Evolutionary conservation across 2,797 vertebrate genomes (phyloP), one percentile per base, ranked within the genome.

Genomic region (Manis pentadactyla): DNA sequence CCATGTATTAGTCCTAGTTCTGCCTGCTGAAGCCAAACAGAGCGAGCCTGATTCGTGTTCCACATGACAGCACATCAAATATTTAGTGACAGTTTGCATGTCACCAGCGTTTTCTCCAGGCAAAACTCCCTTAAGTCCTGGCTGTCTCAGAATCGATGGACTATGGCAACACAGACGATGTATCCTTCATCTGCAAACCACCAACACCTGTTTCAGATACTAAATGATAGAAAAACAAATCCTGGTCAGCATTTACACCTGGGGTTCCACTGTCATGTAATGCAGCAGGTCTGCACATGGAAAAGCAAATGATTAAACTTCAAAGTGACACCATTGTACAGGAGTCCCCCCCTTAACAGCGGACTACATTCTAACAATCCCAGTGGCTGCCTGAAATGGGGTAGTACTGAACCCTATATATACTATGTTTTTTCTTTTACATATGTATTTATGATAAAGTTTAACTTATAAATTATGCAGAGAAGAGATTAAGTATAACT

Each of bases 161-260:
- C 93, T 96, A 95, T 98, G 86, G 95, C 75, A 96, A 96, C 78
- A 46, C 83, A 74, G 83, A 97, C 93, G 94, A 97, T 95, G 87
- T 42, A 90, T 7, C 78, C 96, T 93, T 97, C 95, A 93, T 93
- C 97, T 97, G 69, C 88, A 93, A 96, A 90, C 42, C 92, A 84
- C 94, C 21, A 91, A 97, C 97, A 98, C 96, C 96, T 85, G 14
- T 97, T 98, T 95, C 87, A 87, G 89, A 96, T 68, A 93, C 66
- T 77, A 94, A 94, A 73, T 63, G 57, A 25, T 59, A 57, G 61
- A 31, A 86, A 94, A 92, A 93, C 91, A 95, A 87, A 79, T 39
- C 14, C 64, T 59, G 49, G 64, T 93, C 94, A 91, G 53, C 66
- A 42, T 94, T 96, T 96, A 89, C 91, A 87, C 81, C 92, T 95